Evolutionary conservation across 2,797 vertebrate genomes (phyloP).

Genomic region (Buceros bicornis): DNA sequence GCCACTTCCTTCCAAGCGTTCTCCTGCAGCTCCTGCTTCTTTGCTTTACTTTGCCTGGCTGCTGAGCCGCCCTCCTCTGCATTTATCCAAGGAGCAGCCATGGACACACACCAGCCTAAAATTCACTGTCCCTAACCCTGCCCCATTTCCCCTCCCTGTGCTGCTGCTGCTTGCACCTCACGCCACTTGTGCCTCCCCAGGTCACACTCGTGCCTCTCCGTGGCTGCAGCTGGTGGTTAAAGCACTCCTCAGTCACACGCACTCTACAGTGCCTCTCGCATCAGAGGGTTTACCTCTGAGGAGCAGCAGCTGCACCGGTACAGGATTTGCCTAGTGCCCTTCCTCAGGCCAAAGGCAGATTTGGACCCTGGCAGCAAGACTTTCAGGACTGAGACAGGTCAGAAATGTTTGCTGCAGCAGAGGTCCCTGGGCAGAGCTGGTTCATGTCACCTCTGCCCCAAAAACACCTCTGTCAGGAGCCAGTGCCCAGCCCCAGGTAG

Average conservation of each 20-base stretch:
- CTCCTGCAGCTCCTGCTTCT: not conserved
- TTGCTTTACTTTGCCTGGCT: not conserved
- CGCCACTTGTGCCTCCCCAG: not conserved
- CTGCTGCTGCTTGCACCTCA: not conserved
- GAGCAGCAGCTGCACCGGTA: not conserved
- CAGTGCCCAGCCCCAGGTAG: not conserved
- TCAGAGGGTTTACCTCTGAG: not conserved
- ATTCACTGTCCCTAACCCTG: not conserved
- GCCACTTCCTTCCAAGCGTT: not conserved
- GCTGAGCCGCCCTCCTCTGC: fast-evolving
- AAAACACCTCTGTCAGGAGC: not conserved
- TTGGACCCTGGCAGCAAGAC: not conserved
- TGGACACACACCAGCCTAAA: not conserved
- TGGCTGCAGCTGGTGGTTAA: not conserved
- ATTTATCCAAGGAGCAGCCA: not conserved
- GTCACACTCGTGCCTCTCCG: fast-evolving
- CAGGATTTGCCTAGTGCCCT: not conserved
- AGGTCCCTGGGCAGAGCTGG: not conserved
- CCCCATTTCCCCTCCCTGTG: not conserved
- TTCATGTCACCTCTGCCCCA: not conserved
- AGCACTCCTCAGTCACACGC: not conserved
- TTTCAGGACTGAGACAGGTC: not conserved
- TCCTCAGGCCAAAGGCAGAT: not conserved
- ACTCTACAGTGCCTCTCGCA: fast-evolving
- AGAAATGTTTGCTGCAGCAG: not conserved